Percentiles rank a stretch among this genome's conserved stretches.
Evolutionary conservation across 2,113 vertebrate genomes (phyloP).

Genomic region (Scatophagus argus): DNA sequence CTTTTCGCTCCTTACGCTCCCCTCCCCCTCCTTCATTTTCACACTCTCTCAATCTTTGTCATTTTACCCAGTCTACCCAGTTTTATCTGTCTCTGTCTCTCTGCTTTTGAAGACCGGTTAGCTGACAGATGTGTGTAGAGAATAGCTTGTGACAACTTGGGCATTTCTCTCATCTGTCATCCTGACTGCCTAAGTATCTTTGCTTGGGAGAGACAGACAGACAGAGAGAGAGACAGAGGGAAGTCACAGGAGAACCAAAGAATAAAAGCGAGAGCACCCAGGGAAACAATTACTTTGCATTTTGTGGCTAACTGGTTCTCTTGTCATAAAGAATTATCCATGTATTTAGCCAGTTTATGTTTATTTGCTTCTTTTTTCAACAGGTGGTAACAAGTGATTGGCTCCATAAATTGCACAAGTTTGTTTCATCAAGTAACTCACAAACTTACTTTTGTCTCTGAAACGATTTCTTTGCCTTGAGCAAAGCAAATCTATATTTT

Average conservation of each 20-base stretch:
- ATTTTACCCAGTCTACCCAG: constrained; percentile 21
- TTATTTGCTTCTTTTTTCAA: not conserved
- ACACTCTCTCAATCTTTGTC: constrained; percentile 43
- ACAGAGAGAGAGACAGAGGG: not conserved
- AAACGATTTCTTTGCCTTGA: not conserved
- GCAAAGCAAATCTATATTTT: not conserved
- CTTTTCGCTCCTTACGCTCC: constrained; percentile 2
- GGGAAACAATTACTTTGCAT: constrained; percentile 50
- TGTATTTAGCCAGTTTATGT: constrained; percentile 24
- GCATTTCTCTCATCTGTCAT: constrained; percentile 69
- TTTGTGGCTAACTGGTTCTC: constrained; percentile 17
- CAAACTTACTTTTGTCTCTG: not conserved
- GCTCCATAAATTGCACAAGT: not conserved
- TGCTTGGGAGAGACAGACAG: constrained; percentile 16
- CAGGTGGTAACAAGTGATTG: constrained; percentile 10
- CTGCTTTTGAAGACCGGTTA: constrained; percentile 56
- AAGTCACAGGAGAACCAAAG: constrained; percentile 6
- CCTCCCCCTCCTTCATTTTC: constrained; percentile 26
- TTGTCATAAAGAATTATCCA: constrained; percentile 32
- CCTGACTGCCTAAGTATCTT: constrained; percentile 37
- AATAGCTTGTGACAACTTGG: constrained; percentile 69
- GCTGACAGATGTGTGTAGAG: constrained; percentile 72
- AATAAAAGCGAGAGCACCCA: constrained; percentile 1
- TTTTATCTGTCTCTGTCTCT: constrained; percentile 40
- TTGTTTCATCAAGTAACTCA: not conserved